Evolutionary conservation across 2,797 vertebrate species (phyloP).

Genomic region (Acridotheres tristis): DNA sequence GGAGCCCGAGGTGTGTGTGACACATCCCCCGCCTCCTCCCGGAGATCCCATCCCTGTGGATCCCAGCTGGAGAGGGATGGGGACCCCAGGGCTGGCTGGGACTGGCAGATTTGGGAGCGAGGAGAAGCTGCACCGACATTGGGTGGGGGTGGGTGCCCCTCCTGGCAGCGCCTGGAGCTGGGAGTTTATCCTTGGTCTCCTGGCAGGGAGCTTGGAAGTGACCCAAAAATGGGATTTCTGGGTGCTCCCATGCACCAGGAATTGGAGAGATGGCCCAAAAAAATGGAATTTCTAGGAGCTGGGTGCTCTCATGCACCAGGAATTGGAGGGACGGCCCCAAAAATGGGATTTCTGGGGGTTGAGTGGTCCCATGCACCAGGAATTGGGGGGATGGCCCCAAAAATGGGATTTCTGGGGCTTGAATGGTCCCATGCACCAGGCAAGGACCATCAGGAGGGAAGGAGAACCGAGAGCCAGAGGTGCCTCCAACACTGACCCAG

Average conservation of each 20-base stretch:
- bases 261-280: not conserved
- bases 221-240: not conserved
- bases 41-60: not conserved
- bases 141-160: not conserved
- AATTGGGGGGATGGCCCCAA: not conserved
- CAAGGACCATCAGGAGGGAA: not conserved
- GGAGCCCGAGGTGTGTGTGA: not conserved
- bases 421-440: not conserved
- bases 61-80: rapidly evolving
- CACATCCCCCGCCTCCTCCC: rapidly evolving
- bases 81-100: not conserved
- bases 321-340: not conserved
- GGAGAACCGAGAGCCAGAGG: not conserved
- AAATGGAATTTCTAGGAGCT: not conserved
- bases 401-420: not conserved
- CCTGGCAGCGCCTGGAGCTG: not conserved
- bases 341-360: not conserved
- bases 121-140: not conserved
- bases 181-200: not conserved
- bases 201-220: not conserved
- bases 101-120: rapidly evolving
- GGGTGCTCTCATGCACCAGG: not conserved
- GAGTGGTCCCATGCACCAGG: not conserved
- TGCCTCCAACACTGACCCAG: not conserved
- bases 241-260: not conserved